Percentiles rank a stretch among this genome's conserved stretches.
These are phyloP conservation scores for Actenoides hombroni DNA, from an alignment of 2,113 vertebrate species.

Conservation along the genomic window DNA sequence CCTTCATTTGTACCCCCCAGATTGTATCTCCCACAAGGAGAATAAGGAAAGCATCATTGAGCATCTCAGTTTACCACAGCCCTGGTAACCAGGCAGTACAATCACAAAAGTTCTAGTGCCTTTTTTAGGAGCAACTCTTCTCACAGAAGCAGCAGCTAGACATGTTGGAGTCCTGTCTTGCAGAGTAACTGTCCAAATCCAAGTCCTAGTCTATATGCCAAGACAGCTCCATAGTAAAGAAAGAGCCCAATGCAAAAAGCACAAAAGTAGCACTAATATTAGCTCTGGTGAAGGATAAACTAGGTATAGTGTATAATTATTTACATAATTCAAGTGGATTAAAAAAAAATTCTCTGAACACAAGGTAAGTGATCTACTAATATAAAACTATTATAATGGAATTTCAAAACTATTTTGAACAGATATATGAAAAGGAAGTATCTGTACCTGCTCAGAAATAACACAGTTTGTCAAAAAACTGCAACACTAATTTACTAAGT, in stretches of 20 bases:
- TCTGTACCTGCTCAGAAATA: not conserved
- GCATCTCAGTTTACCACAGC: not conserved
- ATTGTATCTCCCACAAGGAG: accelerated
- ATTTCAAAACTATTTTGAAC: not conserved
- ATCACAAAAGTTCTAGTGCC: not conserved
- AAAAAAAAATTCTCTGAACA: not conserved
- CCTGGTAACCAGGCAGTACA: not conserved
- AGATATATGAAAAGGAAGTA: not conserved
- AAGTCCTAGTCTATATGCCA: not conserved
- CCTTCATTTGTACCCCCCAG: not conserved
- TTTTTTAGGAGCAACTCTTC: not conserved
- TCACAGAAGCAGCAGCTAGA: not conserved
- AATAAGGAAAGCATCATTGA: not conserved
- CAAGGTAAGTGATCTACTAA: not conserved
- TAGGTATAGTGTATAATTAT: not conserved
- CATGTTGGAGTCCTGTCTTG: not conserved
- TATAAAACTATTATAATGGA: not conserved
- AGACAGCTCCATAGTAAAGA: not conserved
- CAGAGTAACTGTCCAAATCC: accelerated
- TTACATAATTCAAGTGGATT: not conserved
- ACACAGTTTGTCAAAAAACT: not conserved
- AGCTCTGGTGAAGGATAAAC: not conserved
- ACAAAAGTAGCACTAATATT: not conserved
- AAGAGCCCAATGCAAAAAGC: not conserved
- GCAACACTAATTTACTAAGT: not conserved